Percentiles rank a stretch among this genome's conserved stretches.
Conservation (phyloP, 2,113 vertebrate genomes). For the Coryphaenoides rupestris region DNA sequence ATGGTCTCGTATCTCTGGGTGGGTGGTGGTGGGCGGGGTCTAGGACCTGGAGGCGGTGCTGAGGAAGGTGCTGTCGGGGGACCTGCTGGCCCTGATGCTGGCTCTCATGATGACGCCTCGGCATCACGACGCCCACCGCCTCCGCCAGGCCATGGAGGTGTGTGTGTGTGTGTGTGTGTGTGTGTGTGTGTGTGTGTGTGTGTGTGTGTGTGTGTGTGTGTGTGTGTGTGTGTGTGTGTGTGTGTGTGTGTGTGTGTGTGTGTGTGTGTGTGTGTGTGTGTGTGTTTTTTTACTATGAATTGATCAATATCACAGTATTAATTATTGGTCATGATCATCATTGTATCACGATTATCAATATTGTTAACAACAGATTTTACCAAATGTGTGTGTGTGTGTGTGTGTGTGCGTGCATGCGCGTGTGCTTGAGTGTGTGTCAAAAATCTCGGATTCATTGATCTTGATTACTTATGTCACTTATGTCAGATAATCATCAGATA, state of each 20-base stretch:
- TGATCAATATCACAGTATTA: too few relatives aligned
- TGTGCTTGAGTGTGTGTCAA: neutral
- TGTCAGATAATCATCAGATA: too few relatives aligned
- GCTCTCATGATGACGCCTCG: slow-evolving; percentile 56
- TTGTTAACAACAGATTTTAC: too few relatives aligned
- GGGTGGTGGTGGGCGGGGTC: neutral
- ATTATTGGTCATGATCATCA: too few relatives aligned
- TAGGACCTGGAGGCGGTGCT: slow-evolving; percentile 54
- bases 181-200: slow-evolving; percentile 16
- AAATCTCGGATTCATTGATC: too few relatives aligned
- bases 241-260: slow-evolving; percentile 1
- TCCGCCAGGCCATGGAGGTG: slow-evolving; percentile 66
- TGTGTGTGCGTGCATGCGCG: neutral
- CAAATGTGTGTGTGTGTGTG: neutral
- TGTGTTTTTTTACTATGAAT: slow-evolving; percentile 14
- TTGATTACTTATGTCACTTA: too few relatives aligned
- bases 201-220: slow-evolving; percentile 7
- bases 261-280: slow-evolving; percentile 1
- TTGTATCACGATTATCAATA: too few relatives aligned
- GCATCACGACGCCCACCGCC: slow-evolving; percentile 53
- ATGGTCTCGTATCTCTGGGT: neutral
- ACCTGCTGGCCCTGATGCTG: slow-evolving; percentile 52
- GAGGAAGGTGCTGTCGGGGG: slow-evolving; percentile 63
- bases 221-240: slow-evolving; percentile 8
- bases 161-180: slow-evolving; percentile 17